Evolutionary conservation across 2,797 vertebrate genomes (phyloP).

Genomic region (Ceryle rudis): DNA sequence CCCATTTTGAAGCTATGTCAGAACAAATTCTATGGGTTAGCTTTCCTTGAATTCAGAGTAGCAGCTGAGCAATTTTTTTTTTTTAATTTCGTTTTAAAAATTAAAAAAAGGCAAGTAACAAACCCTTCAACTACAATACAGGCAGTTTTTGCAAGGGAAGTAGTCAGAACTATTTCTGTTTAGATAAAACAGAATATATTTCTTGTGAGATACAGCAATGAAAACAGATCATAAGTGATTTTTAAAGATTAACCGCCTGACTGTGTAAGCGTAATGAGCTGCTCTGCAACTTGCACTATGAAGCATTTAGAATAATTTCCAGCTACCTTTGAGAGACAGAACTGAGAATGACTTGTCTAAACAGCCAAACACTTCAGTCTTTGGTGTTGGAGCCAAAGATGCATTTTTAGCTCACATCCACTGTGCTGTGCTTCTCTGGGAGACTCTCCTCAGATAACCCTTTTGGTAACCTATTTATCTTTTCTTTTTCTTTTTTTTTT

Average conservation of each 20-base stretch:
- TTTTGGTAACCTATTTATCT: background rate
- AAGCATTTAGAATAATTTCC: conserved; percentile 5
- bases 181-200: conserved; percentile 30
- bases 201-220: background rate
- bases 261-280: background rate
- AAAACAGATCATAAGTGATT: conserved; percentile 20
- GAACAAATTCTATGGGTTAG: conserved; percentile 6
- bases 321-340: background rate
- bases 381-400: background rate
- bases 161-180: conserved; percentile 20
- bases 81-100: conserved; percentile 36
- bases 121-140: conserved; percentile 4
- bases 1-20: background rate
- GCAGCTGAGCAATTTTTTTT: conserved; percentile 32
- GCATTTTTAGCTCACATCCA: background rate
- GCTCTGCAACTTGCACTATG: background rate
- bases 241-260: conserved; percentile 27
- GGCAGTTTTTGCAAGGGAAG: background rate
- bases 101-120: background rate
- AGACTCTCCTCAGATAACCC: background rate
- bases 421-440: background rate
- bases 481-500: no score
- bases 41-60: conserved; percentile 22
- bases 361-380: background rate
- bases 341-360: conserved; percentile 5